These are phyloP conservation scores for Opisthocomus hoazin DNA, from an alignment of 2,113 vertebrate genomes.

Conservation along the genomic window DNA sequence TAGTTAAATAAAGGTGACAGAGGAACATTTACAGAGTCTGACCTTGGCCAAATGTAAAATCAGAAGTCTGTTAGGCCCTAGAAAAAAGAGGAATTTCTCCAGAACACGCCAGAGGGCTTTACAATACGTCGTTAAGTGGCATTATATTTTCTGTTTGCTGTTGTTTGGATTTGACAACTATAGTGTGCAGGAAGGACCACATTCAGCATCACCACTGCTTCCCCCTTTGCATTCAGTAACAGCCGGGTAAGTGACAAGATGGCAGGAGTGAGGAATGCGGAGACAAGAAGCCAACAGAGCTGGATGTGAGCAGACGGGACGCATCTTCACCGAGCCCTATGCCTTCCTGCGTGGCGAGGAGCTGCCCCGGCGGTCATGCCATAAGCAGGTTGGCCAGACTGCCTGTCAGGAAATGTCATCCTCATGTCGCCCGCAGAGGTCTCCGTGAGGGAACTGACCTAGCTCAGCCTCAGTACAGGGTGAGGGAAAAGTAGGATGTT, in stretches of 20 bases:
- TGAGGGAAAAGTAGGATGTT: not conserved
- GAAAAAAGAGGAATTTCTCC: not conserved
- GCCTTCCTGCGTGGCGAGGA: no score
- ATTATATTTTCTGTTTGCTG: not conserved
- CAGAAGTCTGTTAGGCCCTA: not conserved
- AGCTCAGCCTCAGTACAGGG: not conserved
- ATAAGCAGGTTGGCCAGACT: not conserved
- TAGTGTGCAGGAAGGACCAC: not conserved
- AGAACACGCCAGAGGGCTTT: not conserved
- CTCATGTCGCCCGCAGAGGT: not conserved
- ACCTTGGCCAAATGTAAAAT: not conserved
- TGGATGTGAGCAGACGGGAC: no score
- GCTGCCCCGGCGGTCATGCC: fast-evolving
- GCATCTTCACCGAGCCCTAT: not conserved
- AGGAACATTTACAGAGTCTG: not conserved
- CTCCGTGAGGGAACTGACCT: not conserved
- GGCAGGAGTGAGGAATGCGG: not conserved
- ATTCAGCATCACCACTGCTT: not conserved
- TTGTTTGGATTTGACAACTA: not conserved
- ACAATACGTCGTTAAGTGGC: not conserved
- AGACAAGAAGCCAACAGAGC: not conserved
- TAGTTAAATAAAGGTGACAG: not conserved
- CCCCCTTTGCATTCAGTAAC: not conserved
- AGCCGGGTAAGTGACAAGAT: not conserved
- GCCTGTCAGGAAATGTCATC: not conserved